Evolutionary conservation across 2,888 invertebrate genomes (phyloP).

Genomic region (Yponomeuta sedellus): DNA sequence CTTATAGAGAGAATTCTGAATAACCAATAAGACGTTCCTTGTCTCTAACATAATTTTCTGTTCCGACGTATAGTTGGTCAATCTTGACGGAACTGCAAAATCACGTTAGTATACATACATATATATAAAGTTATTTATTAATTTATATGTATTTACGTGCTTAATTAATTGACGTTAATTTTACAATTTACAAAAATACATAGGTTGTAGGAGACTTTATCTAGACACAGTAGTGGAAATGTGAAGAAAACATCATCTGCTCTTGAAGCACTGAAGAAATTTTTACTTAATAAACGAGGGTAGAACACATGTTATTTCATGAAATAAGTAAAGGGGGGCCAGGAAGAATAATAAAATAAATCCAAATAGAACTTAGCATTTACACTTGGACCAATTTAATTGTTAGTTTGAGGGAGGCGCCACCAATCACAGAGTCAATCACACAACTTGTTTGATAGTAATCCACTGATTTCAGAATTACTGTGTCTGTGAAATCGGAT

Average conservation of each 20-base stretch:
- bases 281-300: neutral
- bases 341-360: too few species aligned
- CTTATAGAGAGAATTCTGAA: slow-evolving; percentile 65
- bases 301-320: too few species aligned
- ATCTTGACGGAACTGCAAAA: slow-evolving; percentile 22
- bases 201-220: neutral
- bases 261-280: neutral
- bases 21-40: slow-evolving; percentile 50
- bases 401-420: too few species aligned
- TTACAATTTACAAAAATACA: slow-evolving; percentile 12
- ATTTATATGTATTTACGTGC: slow-evolving; percentile 1
- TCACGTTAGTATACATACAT: slow-evolving; percentile 8
- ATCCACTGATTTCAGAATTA: too few species aligned
- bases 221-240: slow-evolving; percentile 17
- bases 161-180: slow-evolving; percentile 34
- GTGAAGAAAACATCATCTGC: slow-evolving; percentile 12
- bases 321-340: too few species aligned
- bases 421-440: too few species aligned
- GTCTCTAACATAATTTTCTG: slow-evolving; percentile 22
- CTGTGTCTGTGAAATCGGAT: too few species aligned
- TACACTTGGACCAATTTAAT: too few species aligned
- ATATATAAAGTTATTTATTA: slow-evolving; percentile 4
- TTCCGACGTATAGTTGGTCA: slow-evolving; percentile 48
- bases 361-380: too few species aligned
- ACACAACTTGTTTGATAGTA: too few species aligned